phyloP scores from a whole-genome alignment of 64 coral and sea anemone genomes.

The Catalaphyllia jardinei region DNA sequence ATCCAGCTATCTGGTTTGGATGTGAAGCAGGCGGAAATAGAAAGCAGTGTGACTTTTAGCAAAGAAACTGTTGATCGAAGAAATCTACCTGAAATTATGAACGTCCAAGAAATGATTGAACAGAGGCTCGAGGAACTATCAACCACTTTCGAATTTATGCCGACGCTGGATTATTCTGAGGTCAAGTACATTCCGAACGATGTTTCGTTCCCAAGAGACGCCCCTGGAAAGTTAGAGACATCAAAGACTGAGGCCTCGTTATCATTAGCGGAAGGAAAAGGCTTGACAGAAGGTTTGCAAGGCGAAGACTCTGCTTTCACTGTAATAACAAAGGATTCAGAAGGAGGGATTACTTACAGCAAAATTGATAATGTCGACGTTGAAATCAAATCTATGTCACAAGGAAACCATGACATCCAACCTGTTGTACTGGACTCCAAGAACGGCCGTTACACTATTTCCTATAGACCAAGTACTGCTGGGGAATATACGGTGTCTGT shows the following conservation, averaged over 20 bases:
- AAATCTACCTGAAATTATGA: too few species aligned
- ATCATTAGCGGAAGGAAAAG: background rate
- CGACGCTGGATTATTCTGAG: background rate
- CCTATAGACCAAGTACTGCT: background rate
- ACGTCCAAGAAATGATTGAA: too few species aligned
- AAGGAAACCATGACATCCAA: too few species aligned
- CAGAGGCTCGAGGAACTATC: too few species aligned
- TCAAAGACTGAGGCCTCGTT: background rate
- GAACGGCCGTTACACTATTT: background rate
- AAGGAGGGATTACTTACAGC: background rate
- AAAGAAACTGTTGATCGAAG: too few species aligned
- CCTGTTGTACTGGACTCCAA: background rate
- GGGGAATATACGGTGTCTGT: background rate
- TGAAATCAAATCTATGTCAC: background rate
- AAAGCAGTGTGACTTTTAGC: too few species aligned
- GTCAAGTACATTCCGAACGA: background rate
- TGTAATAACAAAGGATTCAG: background rate
- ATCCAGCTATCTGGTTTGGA: too few species aligned
- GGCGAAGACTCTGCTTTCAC: slow-evolving; percentile 6
- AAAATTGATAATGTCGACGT: background rate
- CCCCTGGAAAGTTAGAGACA: background rate
- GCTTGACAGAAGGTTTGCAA: background rate
- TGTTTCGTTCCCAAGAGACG: background rate
- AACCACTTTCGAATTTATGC: too few species aligned
- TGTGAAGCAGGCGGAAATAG: too few species aligned